Evolutionary conservation across 2,888 invertebrate genomes (phyloP).

Genomic region (Lycaena phlaeas): DNA sequence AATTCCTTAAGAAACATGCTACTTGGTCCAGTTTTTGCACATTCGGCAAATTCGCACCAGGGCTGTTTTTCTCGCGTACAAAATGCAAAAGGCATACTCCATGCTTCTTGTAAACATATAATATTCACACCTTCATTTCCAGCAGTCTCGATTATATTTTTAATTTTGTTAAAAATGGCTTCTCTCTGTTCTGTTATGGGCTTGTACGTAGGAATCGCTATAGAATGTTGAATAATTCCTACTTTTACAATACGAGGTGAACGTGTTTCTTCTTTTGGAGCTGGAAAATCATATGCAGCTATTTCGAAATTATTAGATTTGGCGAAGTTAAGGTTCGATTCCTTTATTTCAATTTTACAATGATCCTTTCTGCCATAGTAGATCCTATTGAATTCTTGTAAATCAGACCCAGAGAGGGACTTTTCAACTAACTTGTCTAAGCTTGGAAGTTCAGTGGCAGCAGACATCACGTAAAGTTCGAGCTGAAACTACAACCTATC

Average conservation of each 20-base stretch:
- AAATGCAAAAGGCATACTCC: conserved; percentile 99
- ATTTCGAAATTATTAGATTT: conserved; percentile 79
- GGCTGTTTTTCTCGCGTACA: conserved; percentile 97
- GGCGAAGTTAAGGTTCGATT: conserved; percentile 56
- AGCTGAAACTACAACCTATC: no score
- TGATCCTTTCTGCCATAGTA: conserved; percentile 83
- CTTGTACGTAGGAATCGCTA: conserved; percentile 81
- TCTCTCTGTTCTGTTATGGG: conserved; percentile 83
- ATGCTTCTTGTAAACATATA: conserved; percentile 96
- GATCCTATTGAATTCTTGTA: conserved; percentile 79
- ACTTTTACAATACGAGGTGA: conserved; percentile 82
- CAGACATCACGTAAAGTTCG: conserved; percentile 28
- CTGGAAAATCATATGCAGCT: conserved; percentile 80
- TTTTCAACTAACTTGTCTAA: conserved; percentile 41
- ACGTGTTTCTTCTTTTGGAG: conserved; percentile 79
- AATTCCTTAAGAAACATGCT: conserved; percentile 84
- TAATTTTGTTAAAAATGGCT: conserved; percentile 83
- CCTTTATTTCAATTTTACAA: conserved; percentile 63
- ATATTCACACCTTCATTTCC: conserved; percentile 87
- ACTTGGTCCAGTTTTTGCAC: conserved; percentile 88
- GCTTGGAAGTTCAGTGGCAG: conserved; percentile 34
- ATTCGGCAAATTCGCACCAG: conserved; percentile 98
- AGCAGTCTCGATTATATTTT: conserved; percentile 83
- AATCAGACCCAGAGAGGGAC: conserved; percentile 52
- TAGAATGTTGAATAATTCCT: conserved; percentile 90